A percentile compares a stretch with the other conserved stretches of the same genome.
phyloP scores from a whole-genome alignment of 2,113 vertebrate genomes.

The Microcebus tavaratra region DNA sequence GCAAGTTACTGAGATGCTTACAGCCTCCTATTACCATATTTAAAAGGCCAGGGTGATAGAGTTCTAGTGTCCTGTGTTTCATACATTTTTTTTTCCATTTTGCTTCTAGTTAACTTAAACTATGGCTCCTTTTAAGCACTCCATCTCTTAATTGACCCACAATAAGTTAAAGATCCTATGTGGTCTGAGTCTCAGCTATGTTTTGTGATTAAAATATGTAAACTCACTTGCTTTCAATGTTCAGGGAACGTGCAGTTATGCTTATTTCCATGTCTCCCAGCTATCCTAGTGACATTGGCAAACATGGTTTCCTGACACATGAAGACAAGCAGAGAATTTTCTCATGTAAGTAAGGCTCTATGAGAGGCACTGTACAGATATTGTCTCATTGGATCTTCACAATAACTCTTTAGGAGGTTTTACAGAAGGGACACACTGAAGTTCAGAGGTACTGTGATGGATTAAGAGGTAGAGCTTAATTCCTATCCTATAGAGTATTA shows the following conservation, averaged over 20 bases:
- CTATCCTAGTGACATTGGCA: background rate
- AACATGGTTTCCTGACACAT: background rate
- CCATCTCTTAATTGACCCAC: background rate
- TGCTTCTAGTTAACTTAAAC: background rate
- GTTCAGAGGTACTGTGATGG: background rate
- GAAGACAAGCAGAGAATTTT: background rate
- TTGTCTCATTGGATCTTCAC: background rate
- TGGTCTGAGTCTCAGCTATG: background rate
- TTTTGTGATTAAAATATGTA: background rate
- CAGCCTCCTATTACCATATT: background rate
- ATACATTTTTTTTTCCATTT: background rate
- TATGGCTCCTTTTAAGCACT: background rate
- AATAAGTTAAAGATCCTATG: background rate
- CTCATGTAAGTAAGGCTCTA: background rate
- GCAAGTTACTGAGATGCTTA: background rate
- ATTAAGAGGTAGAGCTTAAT: background rate
- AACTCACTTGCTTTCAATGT: background rate
- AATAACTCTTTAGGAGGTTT: background rate
- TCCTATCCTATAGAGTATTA: background rate
- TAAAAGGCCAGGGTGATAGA: background rate
- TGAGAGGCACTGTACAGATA: background rate
- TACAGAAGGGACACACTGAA: background rate
- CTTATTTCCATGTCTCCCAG: background rate
- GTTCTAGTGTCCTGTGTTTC: background rate
- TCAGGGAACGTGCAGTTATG: background rate